Percentiles rank a stretch among this genome's conserved stretches.
These are phyloP conservation scores for Lottia gigantea DNA, from an alignment of 2,888 invertebrate genomes.

Conservation along the genomic window DNA sequence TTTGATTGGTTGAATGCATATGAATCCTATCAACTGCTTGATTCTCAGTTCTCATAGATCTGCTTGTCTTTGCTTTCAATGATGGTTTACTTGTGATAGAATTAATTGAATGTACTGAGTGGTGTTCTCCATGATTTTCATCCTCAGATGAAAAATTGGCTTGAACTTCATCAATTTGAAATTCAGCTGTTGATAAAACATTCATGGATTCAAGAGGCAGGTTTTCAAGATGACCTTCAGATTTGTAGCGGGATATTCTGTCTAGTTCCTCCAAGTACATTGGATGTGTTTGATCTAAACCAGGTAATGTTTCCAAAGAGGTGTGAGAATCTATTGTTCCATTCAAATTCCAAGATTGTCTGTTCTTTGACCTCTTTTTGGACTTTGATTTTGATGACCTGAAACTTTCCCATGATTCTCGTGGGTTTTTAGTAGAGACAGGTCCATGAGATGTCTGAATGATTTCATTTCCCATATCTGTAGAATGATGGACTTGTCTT, in stretches of 20 bases:
- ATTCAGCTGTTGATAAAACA: conserved; percentile 12
- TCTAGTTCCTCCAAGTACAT: not conserved
- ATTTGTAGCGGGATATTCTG: not conserved
- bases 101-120: not conserved
- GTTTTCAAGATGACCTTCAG: not conserved
- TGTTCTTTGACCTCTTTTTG: not conserved
- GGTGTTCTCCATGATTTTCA: not conserved
- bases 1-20: not conserved
- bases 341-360: not conserved
- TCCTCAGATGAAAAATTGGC: conserved; percentile 21
- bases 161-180: conserved; percentile 14
- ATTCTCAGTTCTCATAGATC: not conserved
- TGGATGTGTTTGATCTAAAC: not conserved
- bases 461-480: no score
- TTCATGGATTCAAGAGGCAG: not conserved
- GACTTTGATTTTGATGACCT: not conserved
- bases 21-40: not conserved
- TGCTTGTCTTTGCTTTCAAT: not conserved
- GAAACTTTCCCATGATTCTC: no score
- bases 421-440: no score
- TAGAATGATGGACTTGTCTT: not conserved
- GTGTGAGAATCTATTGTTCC: not conserved
- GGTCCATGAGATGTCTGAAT: no score
- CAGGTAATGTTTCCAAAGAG: not conserved
- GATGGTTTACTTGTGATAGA: not conserved